Base-by-base conservation (phyloP, 1,140 invertebrate genomes). In the Andricus grossulariae region DNA sequence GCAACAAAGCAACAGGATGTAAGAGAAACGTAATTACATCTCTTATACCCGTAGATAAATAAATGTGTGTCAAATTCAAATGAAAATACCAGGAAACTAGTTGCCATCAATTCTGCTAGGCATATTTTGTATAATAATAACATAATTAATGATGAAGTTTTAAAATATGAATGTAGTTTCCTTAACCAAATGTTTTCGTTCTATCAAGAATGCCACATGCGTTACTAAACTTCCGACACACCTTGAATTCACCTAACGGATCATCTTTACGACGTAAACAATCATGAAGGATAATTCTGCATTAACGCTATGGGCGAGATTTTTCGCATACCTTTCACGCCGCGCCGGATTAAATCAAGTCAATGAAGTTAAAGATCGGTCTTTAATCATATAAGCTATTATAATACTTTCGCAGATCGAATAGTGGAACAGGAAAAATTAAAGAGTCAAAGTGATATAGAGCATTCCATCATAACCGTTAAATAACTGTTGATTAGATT, bases 221-320 rank as follows among this genome's bases (percentile, higher is more conserved):
- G 21, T 66, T 66, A 60, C 57, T 32, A 32, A 66, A 66, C 13
- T 15, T 10, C 21, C 12, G 57, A 16, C 57, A 39, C 57, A 66
- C 57, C 57, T 66, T 66, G 57, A 66, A 66, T 66, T 66, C 57
- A 66, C 57, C 57, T 66, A 66, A 66, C 57, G 57, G 57, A 66
- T 66, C 25, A 66, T 66, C 57, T 66, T 60, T 60, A 66, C 57
- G 57, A 66, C 57, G 57, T 66, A 66, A 66, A 66, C 57, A 66
- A 66, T 66, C 57, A 66, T 66, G 21, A 66, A 66, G 15, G 57
- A 66, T 21, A 21, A 25, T 32, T 66, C 39, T 15, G 57, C 13
- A 66, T 66, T 21, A 66, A 66, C 21, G 57, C 57, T 25, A 15
- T 39, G 21, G 57, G 57, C 25, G 57, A 66, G 25, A 66, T 66